Base-by-base conservation (phyloP, 2,888 invertebrate genomes). In the Pristionchus japonicus region DNA sequence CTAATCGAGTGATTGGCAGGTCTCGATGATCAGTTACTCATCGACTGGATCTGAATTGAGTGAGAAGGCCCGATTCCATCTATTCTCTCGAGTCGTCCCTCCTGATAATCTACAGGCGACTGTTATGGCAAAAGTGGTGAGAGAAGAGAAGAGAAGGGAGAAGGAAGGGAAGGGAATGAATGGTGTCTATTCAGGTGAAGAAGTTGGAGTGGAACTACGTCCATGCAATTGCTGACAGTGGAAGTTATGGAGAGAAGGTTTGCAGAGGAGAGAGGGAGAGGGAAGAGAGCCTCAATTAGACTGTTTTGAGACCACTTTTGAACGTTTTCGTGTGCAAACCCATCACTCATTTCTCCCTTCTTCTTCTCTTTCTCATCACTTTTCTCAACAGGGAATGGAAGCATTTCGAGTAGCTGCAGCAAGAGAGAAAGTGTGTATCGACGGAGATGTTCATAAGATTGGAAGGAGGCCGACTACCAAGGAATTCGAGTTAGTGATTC, bases 121-220 rank as follows among this genome's bases (percentile, higher is more conserved):
- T 90, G 96, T 96, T 0, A 96, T 96, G 95, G 96, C 96, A 40
- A 96, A 96, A 94, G 96, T 96, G 91, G 96, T 93, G 83, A 80
- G 91, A 67, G 17, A 49, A 80, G n/a, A 40, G 40, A 11, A 20
- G 82, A 82, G 31, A 37, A 64, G 34, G 34, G 13, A 67, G 43
- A 43, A 77, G 74, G 74, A 74, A 40, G 40, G 15, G 74, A 74
- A n/a, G 40, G 6, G 40, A 74, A 74, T 34, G 61, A 37, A 74
- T 74, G 52, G 52, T 49, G n/a, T 47, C 20, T 23, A 61, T 84
- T 84, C 37, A 93, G 92, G 96, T 96, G 80, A 95, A 95, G 88
- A 95, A 95, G 89, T 95, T 96, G n/a, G 96, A 96, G 64, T 97
- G 97, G 97, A 96, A 96, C 91, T 97, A 96, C 94, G 96, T 97